Percentiles rank a stretch among this genome's conserved stretches.
Conservation (phyloP, 2,113 vertebrate genomes). For the Serilophus lunatus region DNA sequence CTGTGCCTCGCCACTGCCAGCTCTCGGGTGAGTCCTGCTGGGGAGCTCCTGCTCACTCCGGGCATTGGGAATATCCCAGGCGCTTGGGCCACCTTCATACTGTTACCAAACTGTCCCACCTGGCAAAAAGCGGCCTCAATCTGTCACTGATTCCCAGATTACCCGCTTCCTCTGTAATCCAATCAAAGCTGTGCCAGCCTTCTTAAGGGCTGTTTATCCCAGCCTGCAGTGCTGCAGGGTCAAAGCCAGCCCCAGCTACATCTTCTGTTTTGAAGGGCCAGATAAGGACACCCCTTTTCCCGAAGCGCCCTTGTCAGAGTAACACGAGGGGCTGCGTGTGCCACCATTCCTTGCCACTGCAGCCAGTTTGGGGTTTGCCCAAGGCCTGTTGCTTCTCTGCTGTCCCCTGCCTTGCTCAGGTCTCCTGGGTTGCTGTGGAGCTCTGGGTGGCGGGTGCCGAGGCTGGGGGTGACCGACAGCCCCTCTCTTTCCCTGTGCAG, state of each 20-base stretch:
- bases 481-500: slow-evolving; percentile 49
- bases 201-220: not conserved
- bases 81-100: accelerated
- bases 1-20: slow-evolving; percentile 88
- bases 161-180: not conserved
- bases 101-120: not conserved
- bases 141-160: slow-evolving; percentile 16
- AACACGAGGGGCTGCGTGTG: accelerated
- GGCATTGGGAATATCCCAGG: not conserved
- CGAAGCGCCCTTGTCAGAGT: accelerated
- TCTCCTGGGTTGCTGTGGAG: not conserved
- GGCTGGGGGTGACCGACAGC: not conserved
- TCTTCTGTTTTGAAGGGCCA: not conserved
- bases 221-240: not conserved
- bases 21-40: slow-evolving; percentile 78
- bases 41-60: not conserved
- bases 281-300: not conserved
- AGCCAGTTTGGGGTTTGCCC: not conserved
- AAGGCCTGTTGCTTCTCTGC: not conserved
- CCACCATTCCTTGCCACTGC: not conserved
- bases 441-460: not conserved
- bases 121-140: not conserved
- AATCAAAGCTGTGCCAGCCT: not conserved
- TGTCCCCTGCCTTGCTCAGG: not conserved
- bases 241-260: not conserved